phyloP scores from a whole-genome alignment of 2,888 invertebrate species.

The Cinara cedri region DNA sequence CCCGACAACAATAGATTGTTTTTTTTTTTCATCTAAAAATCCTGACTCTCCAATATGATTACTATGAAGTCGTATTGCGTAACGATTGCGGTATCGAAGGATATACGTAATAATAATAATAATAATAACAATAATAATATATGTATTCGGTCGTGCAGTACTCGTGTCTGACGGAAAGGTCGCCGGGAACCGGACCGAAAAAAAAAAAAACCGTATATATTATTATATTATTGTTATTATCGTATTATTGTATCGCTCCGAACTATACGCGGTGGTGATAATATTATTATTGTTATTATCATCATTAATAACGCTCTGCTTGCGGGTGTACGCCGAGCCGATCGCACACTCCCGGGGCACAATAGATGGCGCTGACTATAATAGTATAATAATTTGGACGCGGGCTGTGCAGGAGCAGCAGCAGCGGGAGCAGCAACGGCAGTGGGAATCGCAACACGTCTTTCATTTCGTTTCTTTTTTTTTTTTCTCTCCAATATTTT shows the following conservation, averaged over 20 bases:
- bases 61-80: neutral
- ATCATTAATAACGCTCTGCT: neutral
- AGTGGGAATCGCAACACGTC: slow-evolving; percentile 30
- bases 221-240: no score
- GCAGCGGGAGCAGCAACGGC: neutral
- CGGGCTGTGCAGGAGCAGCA: neutral
- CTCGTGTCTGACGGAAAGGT: neutral
- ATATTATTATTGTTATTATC: neutral
- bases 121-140: neutral
- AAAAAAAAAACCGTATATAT: neutral
- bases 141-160: no score
- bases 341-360: neutral
- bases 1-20: neutral
- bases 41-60: no score
- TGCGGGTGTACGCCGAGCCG: neutral
- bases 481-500: neutral
- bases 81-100: neutral
- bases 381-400: slow-evolving; percentile 32
- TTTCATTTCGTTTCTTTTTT: slow-evolving; percentile 7
- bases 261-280: no score
- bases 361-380: slow-evolving; percentile 38
- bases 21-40: no score
- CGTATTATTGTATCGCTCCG: no score
- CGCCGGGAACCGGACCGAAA: neutral
- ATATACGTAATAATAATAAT: no score